Evolutionary conservation across 2,888 invertebrate species (phyloP).

Genomic region (Phortica okadai): DNA sequence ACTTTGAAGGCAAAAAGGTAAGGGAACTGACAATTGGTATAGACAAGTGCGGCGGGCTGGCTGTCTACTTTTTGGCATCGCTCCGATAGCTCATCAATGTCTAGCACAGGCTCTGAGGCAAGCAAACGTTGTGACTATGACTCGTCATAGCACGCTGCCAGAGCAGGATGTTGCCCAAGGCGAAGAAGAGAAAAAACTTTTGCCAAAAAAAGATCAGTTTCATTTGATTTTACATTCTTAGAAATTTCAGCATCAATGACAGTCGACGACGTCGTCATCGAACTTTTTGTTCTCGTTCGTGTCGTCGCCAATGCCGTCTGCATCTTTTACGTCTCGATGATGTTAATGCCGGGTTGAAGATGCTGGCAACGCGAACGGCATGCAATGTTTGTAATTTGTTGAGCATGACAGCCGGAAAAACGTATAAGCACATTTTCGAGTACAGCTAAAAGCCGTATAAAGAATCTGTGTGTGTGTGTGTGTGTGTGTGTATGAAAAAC

Average conservation of each 20-base stretch:
- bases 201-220: slow-evolving; percentile 50
- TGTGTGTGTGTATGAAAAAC: neutral
- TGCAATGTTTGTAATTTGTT: slow-evolving; percentile 23
- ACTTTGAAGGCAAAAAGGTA: neutral
- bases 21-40: no score
- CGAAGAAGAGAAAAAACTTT: slow-evolving; percentile 3
- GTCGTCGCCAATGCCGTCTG: neutral
- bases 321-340: neutral
- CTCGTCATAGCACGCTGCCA: neutral
- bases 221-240: slow-evolving; percentile 49
- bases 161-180: neutral
- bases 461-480: neutral
- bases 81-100: neutral
- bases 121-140: neutral
- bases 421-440: slow-evolving; percentile 17
- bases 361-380: neutral
- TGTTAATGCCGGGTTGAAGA: neutral
- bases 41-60: neutral
- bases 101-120: neutral
- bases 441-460: slow-evolving; percentile 26
- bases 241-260: slow-evolving; percentile 33
- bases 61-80: neutral
- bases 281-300: neutral
- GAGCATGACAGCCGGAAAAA: slow-evolving; percentile 27
- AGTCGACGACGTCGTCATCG: slow-evolving; percentile 1